Evolutionary conservation across 1,140 invertebrate species (phyloP).

Genomic region (Condylostylus longicornis): DNA sequence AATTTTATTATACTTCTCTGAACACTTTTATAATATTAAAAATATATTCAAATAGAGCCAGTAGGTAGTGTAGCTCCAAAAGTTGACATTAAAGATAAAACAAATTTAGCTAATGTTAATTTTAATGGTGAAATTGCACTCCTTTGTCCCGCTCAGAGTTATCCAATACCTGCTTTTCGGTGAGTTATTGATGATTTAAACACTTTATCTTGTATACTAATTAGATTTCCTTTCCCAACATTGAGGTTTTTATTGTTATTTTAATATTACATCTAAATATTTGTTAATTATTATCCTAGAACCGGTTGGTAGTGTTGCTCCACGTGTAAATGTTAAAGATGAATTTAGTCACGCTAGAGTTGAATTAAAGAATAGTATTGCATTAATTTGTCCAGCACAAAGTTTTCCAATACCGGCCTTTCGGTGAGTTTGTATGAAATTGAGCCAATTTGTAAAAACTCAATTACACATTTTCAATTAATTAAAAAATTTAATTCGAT

Average conservation of each 20-base stretch:
- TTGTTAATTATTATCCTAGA: too few species aligned
- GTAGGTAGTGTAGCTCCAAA: slow-evolving; percentile 54
- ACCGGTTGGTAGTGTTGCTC: slow-evolving; percentile 46
- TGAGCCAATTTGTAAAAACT: too few species aligned
- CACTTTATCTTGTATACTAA: background rate
- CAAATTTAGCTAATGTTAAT: slow-evolving; percentile 23
- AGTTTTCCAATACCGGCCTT: slow-evolving; percentile 46
- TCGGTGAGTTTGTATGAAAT: slow-evolving; percentile 36
- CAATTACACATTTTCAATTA: too few species aligned
- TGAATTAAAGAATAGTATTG: slow-evolving; percentile 32
- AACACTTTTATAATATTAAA: background rate
- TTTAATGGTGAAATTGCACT: slow-evolving; percentile 26
- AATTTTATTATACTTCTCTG: background rate
- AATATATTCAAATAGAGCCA: slow-evolving; percentile 39
- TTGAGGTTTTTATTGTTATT: too few species aligned
- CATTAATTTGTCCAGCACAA: slow-evolving; percentile 47
- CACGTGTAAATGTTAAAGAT: slow-evolving; percentile 37
- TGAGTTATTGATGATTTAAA: slow-evolving; percentile 14
- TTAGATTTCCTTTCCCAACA: too few species aligned
- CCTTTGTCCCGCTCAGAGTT: slow-evolving; percentile 45
- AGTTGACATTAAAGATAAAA: slow-evolving; percentile 31
- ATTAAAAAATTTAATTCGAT: too few species aligned
- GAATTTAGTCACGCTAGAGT: slow-evolving; percentile 27
- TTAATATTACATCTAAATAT: too few species aligned
- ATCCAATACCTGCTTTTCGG: slow-evolving; percentile 42